phyloP scores from a whole-genome alignment of 92 coral and sea anemone species.

The Porites evermanni region DNA sequence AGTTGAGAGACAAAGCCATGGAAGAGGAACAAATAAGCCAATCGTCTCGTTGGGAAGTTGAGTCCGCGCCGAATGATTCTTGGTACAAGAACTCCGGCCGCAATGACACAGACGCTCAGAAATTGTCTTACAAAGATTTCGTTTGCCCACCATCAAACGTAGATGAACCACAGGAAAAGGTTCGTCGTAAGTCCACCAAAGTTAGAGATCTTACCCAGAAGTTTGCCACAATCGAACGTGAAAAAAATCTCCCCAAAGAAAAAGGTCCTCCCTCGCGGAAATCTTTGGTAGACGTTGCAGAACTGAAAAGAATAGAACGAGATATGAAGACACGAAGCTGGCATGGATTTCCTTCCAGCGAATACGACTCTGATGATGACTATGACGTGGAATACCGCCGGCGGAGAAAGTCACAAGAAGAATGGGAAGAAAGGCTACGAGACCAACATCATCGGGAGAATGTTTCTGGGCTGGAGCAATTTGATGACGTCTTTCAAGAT shows the following conservation, averaged over 20 bases:
- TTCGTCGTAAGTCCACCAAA: conserved; percentile 50
- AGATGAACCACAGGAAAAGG: conserved; percentile 8
- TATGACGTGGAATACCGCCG: conserved; percentile 16
- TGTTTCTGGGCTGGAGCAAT: conserved; percentile 29
- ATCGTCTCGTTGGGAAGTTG: conserved; percentile 21
- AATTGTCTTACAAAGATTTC: conserved; percentile 55
- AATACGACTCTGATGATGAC: conserved; percentile 53
- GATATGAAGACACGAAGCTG: conserved; percentile 67
- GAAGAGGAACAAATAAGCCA: conserved; percentile 35
- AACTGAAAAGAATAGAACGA: conserved; percentile 77
- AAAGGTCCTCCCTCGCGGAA: conserved; percentile 72
- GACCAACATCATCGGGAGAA: conserved; percentile 31
- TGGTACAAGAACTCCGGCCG: not conserved
- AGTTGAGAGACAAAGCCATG: conserved; percentile 21
- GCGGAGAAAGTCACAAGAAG: conserved; percentile 29
- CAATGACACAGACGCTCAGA: not conserved
- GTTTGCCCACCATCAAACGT: conserved; percentile 60
- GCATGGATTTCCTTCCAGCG: conserved; percentile 49
- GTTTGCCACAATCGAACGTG: conserved; percentile 70
- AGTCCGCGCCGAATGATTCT: conserved; percentile 19
- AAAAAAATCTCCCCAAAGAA: conserved; percentile 60
- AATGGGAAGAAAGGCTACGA: conserved; percentile 16
- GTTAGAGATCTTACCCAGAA: conserved; percentile 72
- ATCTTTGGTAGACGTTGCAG: conserved; percentile 82
- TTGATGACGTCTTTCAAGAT: conserved; percentile 48